Evolutionary conservation across 2,113 vertebrate species (phyloP).

Genomic region (Nothoprocta perdicaria): DNA sequence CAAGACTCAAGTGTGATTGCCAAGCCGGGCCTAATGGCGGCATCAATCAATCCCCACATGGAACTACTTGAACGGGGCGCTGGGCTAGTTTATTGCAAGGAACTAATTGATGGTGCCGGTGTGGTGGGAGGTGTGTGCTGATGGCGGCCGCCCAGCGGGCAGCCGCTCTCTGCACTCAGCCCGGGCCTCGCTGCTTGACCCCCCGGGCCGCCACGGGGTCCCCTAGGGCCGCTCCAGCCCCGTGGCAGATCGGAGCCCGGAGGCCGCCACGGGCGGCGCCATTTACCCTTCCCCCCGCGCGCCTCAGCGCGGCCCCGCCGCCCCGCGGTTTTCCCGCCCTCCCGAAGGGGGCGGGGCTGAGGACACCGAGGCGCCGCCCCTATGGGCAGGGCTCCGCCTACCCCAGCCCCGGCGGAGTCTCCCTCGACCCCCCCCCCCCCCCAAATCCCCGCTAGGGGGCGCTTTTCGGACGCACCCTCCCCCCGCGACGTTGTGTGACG

Average conservation of each 20-base stretch:
- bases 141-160: too few species aligned
- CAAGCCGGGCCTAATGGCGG: not conserved
- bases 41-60: rapidly evolving
- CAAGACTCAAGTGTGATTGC: rapidly evolving
- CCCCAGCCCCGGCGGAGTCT: rapidly evolving
- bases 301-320: too few species aligned
- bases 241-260: too few species aligned
- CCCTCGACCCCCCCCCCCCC: not conserved
- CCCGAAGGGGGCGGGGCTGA: not conserved
- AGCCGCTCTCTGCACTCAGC: not conserved
- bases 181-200: too few species aligned
- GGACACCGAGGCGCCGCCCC: not conserved
- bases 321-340: too few species aligned
- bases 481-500: not conserved
- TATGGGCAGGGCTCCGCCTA: not conserved
- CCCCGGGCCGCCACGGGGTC: rapidly evolving
- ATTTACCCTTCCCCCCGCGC: too few species aligned
- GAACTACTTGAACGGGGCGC: rapidly evolving
- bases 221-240: rapidly evolving
- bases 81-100: not conserved
- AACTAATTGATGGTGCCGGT: rapidly evolving
- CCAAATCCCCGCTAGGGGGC: not conserved
- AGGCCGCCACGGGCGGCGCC: too few species aligned
- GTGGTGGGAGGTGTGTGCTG: not conserved
- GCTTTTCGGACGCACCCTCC: rapidly evolving